These are phyloP conservation scores for Teleiodes luculella DNA, from an alignment of 2,888 invertebrate species.

Conservation along the genomic window DNA sequence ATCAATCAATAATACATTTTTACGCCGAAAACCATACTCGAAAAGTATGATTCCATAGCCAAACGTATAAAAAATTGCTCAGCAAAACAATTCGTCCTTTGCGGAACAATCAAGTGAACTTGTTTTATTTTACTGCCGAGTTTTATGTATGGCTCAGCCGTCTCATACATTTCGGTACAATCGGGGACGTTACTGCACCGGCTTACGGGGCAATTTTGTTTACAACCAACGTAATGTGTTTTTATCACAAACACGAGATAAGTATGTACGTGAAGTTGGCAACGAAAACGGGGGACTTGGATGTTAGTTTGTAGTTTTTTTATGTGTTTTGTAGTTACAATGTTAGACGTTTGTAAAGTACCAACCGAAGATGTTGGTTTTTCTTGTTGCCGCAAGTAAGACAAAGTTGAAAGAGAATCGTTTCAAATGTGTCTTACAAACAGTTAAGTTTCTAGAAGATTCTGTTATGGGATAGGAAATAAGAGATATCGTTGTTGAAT, in stretches of 20 bases:
- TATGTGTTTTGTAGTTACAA: not conserved
- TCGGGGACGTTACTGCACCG: not conserved
- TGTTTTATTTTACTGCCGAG: not conserved
- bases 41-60: too few relatives aligned
- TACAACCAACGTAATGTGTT: constrained; percentile 49
- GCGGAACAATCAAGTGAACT: not conserved
- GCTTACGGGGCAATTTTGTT: constrained; percentile 53
- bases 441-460: too few relatives aligned
- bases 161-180: constrained; percentile 1
- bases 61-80: too few relatives aligned
- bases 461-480: too few relatives aligned
- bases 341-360: not conserved
- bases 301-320: not conserved
- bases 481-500: too few relatives aligned
- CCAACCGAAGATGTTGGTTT: too few relatives aligned
- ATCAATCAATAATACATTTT: too few relatives aligned
- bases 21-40: too few relatives aligned
- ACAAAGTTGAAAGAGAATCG: too few relatives aligned
- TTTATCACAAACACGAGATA: constrained; percentile 34
- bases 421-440: too few relatives aligned
- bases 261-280: not conserved
- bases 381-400: too few relatives aligned
- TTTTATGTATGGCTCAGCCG: constrained; percentile 4
- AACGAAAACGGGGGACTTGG: not conserved
- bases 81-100: too few relatives aligned